phyloP scores from a whole-genome alignment of 2,797 vertebrate species.

The Rhinella marina region DNA sequence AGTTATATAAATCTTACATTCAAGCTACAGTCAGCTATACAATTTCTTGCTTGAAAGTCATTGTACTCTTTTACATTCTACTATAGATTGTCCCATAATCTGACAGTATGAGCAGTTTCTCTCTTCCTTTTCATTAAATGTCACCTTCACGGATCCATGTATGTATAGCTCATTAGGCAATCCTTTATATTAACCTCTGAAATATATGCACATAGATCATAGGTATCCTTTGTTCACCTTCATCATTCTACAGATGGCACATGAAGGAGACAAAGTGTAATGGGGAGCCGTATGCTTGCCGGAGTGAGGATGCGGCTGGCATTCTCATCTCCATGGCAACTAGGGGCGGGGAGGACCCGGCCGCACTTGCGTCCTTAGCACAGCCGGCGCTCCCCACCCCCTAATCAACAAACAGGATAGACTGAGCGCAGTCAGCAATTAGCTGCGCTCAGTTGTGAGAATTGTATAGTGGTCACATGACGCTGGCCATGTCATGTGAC shows the following conservation, averaged over 20 bases:
- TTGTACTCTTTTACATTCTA: background rate
- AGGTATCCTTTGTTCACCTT: background rate
- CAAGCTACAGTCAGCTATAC: background rate
- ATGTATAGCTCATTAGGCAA: slow-evolving; percentile 2
- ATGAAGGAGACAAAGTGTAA: background rate
- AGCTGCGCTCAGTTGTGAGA: too few species aligned
- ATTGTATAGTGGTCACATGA: too few species aligned
- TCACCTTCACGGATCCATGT: background rate
- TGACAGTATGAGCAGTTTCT: background rate
- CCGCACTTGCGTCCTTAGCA: too few species aligned
- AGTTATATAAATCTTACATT: background rate
- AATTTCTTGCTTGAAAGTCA: background rate
- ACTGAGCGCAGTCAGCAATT: too few species aligned
- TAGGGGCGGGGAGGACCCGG: too few species aligned
- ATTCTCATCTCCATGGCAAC: too few species aligned
- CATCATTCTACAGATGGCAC: background rate
- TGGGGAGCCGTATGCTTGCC: too few species aligned
- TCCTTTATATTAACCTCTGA: background rate
- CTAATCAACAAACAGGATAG: too few species aligned
- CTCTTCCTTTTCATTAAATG: background rate
- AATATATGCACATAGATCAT: background rate
- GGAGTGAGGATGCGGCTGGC: too few species aligned
- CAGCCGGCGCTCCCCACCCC: too few species aligned
- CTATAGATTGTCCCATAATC: background rate
- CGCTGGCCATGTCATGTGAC: too few species aligned